A percentile compares a stretch with the other conserved stretches of the same genome.
These are phyloP conservation scores for Drosophila simulans DNA, from an alignment of 1,140 invertebrate genomes.

Conservation along the genomic window DNA sequence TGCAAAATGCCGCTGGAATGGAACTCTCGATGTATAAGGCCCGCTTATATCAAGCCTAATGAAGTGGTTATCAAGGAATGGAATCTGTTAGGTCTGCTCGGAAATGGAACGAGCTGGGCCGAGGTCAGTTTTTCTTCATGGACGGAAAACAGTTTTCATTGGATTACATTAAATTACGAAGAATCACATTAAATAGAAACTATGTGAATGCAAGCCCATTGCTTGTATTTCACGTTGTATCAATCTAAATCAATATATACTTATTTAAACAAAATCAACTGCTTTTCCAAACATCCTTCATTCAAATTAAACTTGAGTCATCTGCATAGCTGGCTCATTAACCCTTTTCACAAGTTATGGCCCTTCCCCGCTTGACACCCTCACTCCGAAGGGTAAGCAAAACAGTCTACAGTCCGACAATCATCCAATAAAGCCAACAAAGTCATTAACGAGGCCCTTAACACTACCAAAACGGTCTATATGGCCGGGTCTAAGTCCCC, in stretches of 20 bases:
- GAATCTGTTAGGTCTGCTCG: constrained; percentile 43
- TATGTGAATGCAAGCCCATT: no score
- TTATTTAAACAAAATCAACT: no score
- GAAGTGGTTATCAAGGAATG: constrained; percentile 70
- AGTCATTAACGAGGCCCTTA: constrained; percentile 74
- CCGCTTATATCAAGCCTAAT: constrained; percentile 54
- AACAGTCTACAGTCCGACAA: constrained; percentile 40
- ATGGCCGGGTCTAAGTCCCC: constrained; percentile 15
- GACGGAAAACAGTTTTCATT: constrained; percentile 30
- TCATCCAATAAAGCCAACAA: constrained; percentile 69
- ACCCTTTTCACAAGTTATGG: constrained; percentile 35
- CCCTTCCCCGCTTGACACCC: constrained; percentile 28
- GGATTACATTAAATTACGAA: constrained; percentile 13
- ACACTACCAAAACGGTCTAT: constrained; percentile 50
- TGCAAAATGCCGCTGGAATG: constrained; percentile 21
- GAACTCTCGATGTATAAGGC: constrained; percentile 34
- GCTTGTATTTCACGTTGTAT: no score
- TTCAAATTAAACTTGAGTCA: constrained; percentile 16
- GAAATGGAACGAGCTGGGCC: constrained; percentile 36
- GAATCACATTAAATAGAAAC: no score
- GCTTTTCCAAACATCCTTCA: background rate
- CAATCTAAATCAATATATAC: no score
- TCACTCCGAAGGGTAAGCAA: constrained; percentile 17
- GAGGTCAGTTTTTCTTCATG: background rate
- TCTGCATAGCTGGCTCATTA: background rate